Base-by-base conservation (phyloP, 2,797 vertebrate species). In the Masticophis lateralis region DNA sequence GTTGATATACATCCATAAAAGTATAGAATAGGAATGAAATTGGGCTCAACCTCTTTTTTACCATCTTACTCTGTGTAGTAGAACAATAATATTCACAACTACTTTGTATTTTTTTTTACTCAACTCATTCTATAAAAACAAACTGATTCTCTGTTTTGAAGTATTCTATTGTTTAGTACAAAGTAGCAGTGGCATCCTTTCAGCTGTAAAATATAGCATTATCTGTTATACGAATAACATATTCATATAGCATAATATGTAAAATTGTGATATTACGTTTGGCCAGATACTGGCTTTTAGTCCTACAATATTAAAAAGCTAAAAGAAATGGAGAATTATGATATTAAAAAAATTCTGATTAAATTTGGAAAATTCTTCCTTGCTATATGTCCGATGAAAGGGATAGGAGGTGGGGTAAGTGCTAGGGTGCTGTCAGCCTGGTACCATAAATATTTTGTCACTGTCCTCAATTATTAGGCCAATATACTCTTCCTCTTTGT, bases 361-460 rank as follows among this genome's bases (percentile, higher is more conserved):
- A 87, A 61, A 32, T 43, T 83, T 10, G 53, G 43, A 90, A 87
- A 87, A 43, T 61, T 90, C 53, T 55, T 56, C 32, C 51, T 51
- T 16, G 57, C 27, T 88, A 16, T 27, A 66, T 11, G 79, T n/a
- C 43, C 28, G 90, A 47, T 56, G 13, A 22, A 28, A 20, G 47
- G 16, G 63, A n/a, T 27, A 13, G 28, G 28, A 25, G 2, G 8
- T 13, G 7, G 2, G 10, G 3, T 28, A 10, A 37, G 3, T 20
- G 16, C 5, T 5, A 90, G 8, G 51, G 56, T 94, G 7, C 89
- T 91, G 60, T 92, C 57, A 89, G 2, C 83, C 51, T 63, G 25
- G 22, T 43, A 95, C 92, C 91, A 86, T 28, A 94, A 92, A 53
- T 1, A 14, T 61, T 95, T 96, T 94, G 66, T 92, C 59, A 83